Evolutionary conservation across 2,113 vertebrate genomes (phyloP).

Genomic region (Notarius quadriscutis): DNA sequence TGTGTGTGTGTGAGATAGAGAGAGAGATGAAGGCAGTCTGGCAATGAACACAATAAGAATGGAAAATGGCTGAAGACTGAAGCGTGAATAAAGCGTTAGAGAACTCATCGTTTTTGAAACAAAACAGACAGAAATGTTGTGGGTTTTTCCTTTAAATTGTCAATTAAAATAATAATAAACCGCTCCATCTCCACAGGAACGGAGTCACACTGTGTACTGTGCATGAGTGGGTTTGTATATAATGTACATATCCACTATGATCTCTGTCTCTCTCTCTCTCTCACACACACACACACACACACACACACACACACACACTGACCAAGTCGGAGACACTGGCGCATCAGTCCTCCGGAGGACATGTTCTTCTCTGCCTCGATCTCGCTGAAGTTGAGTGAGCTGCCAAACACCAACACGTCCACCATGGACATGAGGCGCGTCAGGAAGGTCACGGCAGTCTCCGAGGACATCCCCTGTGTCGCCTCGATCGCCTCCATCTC

Average conservation of each 20-base stretch:
- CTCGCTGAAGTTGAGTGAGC: slow-evolving; percentile 97
- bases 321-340: slow-evolving; percentile 94
- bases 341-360: slow-evolving; percentile 96
- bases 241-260: neutral
- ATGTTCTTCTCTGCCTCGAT: slow-evolving; percentile 99
- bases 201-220: neutral
- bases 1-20: no score
- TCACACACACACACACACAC: neutral
- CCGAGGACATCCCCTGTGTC: slow-evolving; percentile 96
- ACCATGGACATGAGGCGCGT: slow-evolving; percentile 97
- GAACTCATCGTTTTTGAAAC: neutral
- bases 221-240: neutral
- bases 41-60: neutral
- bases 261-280: neutral
- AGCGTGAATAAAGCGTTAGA: slow-evolving; percentile 3
- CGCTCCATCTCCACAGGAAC: neutral
- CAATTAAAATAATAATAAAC: neutral
- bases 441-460: slow-evolving; percentile 93
- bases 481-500: slow-evolving; percentile 94
- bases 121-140: neutral
- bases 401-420: slow-evolving; percentile 94
- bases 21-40: neutral
- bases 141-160: neutral
- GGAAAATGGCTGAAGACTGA: neutral
- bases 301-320: slow-evolving; percentile 52